Conservation (phyloP, 1,140 invertebrate species). For the Trichonephila clavipes region DNA sequence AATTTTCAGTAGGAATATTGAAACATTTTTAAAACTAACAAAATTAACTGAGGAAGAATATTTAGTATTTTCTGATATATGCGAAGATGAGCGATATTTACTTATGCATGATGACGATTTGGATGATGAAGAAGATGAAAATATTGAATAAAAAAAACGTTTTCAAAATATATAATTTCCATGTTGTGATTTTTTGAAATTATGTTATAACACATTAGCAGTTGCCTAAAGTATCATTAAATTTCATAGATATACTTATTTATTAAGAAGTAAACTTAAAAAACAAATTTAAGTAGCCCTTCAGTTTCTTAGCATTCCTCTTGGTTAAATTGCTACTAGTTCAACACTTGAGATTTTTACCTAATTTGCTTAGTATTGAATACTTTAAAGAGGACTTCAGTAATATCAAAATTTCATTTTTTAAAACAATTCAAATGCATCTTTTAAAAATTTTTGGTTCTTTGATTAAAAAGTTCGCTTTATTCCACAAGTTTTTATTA, state of each 20-base stretch:
- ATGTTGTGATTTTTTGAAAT: no score
- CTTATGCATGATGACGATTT: background rate
- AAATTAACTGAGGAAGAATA: constrained; percentile 63
- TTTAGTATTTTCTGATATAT: constrained; percentile 13
- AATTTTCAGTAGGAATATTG: constrained; percentile 56
- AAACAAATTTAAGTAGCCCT: background rate
- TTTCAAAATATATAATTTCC: background rate
- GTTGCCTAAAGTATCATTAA: background rate
- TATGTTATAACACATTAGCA: no score
- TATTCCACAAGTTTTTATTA: no score
- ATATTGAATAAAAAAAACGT: background rate
- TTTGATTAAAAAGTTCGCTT: no score
- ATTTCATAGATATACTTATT: background rate
- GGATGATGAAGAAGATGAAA: background rate
- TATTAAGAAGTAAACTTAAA: no score
- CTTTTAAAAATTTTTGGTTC: no score
- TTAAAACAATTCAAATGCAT: no score
- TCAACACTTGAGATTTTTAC: no score
- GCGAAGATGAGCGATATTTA: constrained; percentile 40
- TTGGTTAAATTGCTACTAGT: no score
- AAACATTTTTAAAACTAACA: constrained; percentile 55
- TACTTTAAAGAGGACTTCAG: no score
- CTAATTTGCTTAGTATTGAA: no score
- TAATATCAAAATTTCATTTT: no score
- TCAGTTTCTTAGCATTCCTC: background rate